Evolutionary conservation across 2,113 vertebrate species (phyloP).

Genomic region (Ovibos moschatus): DNA sequence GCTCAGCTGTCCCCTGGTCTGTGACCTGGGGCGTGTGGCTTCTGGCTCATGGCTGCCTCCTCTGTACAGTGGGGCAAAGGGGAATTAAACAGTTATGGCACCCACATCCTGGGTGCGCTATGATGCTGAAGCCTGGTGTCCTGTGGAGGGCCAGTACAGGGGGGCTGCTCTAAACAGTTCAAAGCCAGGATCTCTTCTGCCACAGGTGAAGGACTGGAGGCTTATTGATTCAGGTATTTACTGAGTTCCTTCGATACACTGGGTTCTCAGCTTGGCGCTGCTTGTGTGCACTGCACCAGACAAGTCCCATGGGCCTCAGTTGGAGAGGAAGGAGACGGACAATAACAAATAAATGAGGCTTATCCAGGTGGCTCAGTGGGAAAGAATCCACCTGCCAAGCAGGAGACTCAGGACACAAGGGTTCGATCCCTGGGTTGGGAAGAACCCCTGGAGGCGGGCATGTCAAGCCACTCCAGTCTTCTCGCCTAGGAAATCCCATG

Average conservation of each 20-base stretch:
- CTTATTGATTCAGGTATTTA: background rate
- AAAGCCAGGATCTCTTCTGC: too few relatives aligned
- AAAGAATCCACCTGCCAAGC: background rate
- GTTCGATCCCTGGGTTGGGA: background rate
- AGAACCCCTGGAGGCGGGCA: background rate
- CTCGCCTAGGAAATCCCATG: background rate
- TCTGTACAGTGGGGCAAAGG: background rate
- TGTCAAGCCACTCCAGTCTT: background rate
- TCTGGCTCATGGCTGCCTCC: background rate
- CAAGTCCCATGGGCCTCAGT: background rate
- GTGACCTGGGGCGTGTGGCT: background rate
- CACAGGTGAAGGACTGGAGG: background rate
- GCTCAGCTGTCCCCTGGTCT: background rate
- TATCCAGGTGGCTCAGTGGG: background rate
- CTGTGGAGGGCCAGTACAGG: rapidly evolving
- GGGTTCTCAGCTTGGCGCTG: too few relatives aligned
- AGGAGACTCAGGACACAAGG: background rate
- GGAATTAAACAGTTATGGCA: background rate
- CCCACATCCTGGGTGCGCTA: rapidly evolving
- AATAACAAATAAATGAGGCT: background rate
- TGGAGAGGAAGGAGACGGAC: background rate
- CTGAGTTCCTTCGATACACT: rapidly evolving
- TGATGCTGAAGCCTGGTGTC: rapidly evolving
- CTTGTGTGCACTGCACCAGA: background rate
- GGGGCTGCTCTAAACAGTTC: background rate